Base-by-base conservation (phyloP, 2,113 vertebrate species). In the Grammomys surdaster region DNA sequence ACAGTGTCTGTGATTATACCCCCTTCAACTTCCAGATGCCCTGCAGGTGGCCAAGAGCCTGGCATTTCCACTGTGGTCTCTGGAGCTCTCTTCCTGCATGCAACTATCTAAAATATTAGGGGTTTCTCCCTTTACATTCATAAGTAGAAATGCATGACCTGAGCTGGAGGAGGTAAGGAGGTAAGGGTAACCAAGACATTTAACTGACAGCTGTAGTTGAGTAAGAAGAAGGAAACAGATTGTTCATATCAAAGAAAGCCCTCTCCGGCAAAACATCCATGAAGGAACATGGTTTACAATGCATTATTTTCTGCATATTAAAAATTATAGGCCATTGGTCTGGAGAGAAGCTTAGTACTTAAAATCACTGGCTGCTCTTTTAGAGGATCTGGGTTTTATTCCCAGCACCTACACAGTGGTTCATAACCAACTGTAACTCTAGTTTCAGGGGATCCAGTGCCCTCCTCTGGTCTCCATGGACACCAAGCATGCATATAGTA, bases 281-380 rank as follows among this genome's bases (percentile, higher is more conserved):
- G 65, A 91, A 80, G 63, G 7, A 19, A 54, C 1, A 1, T n/a
- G 31, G 51, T 67, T 77, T 56, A 31, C 56, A 43, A 54, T 95
- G 33, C 4, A 60, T 91, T 91, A 46, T 90, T 91, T 94, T 70
- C 60, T 63, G 19, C 48, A 73, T 77, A 4, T 93, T 88, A 89
- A 88, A 95, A 90, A n/a, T 81, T 22, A 81, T 13, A 81, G 54
- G 48, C 31, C 46, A 40, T 48, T 16, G 51, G 51, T 51, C 51
- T 56, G 33, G 48, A 54, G 77, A 80, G 77, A 80, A 33, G 77
- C 17, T 80, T 80, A 56, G 51, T 36, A 11, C 17, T 80, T 80
- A 80, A 54, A 54, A 54, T 31, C 77, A 80, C 51, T 56, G 77
- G 17, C 76, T 78, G 3, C 48, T 54, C 28, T 54, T 78, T 31